Evolutionary conservation across 2,888 invertebrate species (phyloP).

Genomic region (Pherbina coryleti): DNA sequence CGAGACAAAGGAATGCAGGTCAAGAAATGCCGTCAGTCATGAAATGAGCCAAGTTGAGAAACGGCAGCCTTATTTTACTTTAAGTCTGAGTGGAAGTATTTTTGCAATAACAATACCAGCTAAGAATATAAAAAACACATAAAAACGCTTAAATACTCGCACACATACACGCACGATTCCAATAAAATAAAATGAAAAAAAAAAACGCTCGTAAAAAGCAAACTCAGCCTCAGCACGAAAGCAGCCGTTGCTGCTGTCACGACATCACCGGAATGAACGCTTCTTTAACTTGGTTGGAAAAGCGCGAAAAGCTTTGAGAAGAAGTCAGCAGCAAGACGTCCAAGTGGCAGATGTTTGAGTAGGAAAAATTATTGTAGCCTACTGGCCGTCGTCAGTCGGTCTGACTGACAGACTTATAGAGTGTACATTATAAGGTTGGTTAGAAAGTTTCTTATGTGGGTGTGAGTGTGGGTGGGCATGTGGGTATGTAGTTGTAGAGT

Average conservation of each 20-base stretch:
- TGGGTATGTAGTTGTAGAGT: too few species aligned
- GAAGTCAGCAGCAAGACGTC: neutral
- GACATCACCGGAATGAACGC: slow-evolving; percentile 13
- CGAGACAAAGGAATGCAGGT: neutral
- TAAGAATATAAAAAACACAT: neutral
- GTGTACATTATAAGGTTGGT: neutral
- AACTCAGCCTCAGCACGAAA: slow-evolving; percentile 26
- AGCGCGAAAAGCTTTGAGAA: neutral
- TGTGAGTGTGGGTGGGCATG: neutral
- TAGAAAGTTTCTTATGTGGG: neutral
- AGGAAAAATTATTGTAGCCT: neutral
- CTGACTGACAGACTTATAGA: neutral
- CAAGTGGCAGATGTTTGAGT: neutral
- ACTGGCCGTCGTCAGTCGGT: neutral
- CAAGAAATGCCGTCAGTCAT: slow-evolving; percentile 21
- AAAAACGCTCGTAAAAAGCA: neutral
- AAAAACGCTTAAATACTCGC: neutral
- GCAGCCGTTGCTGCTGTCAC: neutral
- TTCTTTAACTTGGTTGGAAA: neutral
- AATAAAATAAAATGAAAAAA: neutral
- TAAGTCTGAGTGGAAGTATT: neutral
- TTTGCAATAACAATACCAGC: neutral
- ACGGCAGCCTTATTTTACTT: neutral
- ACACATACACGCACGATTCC: neutral
- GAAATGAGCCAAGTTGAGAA: slow-evolving; percentile 19